Percentiles rank a stretch among this genome's conserved stretches.
phyloP scores from a whole-genome alignment of 2,113 vertebrate genomes.

The Pan paniscus region DNA sequence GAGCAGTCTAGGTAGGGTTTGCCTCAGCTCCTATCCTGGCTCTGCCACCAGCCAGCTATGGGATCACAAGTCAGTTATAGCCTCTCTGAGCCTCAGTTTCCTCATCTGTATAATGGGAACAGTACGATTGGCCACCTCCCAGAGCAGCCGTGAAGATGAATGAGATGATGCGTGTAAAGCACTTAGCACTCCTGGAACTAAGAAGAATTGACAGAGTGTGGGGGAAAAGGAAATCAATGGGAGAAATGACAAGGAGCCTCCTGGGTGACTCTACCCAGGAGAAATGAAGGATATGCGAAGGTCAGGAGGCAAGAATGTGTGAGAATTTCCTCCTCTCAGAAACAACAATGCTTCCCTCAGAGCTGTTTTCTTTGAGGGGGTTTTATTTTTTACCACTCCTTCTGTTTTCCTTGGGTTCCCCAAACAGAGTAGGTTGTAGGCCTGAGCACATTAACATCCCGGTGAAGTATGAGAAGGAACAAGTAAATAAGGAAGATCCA shows the following conservation, averaged over 20 bases:
- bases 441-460: background rate
- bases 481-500: background rate
- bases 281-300: background rate
- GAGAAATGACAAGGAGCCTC: background rate
- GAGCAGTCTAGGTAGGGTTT: background rate
- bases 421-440: background rate
- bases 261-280: background rate
- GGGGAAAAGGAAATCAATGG: background rate
- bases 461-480: background rate
- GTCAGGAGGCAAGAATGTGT: background rate
- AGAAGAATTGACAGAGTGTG: background rate
- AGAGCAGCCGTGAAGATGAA: background rate
- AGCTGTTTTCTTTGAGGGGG: background rate
- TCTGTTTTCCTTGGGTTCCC: background rate
- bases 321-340: background rate
- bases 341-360: background rate
- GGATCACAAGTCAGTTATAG: background rate
- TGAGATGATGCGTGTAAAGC: background rate
- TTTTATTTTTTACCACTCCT: background rate
- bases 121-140: background rate
- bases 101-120: background rate
- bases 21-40: background rate
- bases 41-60: background rate
- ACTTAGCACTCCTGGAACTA: background rate
- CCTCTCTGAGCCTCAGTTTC: background rate